phyloP scores from a whole-genome alignment of 2,888 invertebrate species.

The Drosophila acutilabella region DNA sequence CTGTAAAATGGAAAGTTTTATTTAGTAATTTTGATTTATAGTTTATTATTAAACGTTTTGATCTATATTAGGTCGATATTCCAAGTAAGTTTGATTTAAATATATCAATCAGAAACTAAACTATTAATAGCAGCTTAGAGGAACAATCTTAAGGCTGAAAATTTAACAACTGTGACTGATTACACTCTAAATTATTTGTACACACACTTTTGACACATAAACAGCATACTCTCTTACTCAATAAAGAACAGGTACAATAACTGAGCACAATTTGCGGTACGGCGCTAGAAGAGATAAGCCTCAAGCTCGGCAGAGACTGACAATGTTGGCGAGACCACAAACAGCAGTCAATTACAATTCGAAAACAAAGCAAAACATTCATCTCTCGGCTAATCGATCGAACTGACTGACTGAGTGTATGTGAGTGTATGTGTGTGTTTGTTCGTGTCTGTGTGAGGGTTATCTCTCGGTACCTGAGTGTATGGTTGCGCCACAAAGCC shows the following conservation, averaged over 20 bases:
- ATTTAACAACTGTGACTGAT: no score
- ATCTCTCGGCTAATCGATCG: slow-evolving; percentile 26
- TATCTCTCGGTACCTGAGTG: slow-evolving; percentile 41
- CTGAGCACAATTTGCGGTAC: slow-evolving; percentile 34
- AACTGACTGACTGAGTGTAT: slow-evolving; percentile 21
- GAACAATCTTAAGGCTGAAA: no score
- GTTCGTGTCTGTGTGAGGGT: slow-evolving; percentile 30
- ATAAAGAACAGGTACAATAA: neutral
- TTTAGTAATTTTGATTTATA: no score
- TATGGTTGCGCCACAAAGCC: slow-evolving; percentile 2
- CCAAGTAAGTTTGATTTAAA: no score
- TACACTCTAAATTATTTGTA: no score
- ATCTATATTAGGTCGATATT: no score
- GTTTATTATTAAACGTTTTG: no score
- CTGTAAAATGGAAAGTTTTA: no score
- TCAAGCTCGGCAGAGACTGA: slow-evolving; percentile 15
- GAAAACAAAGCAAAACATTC: slow-evolving; percentile 26
- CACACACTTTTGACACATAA: no score
- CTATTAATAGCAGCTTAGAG: no score
- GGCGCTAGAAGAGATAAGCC: slow-evolving; percentile 41
- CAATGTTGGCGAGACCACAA: slow-evolving; percentile 31
- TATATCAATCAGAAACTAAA: no score
- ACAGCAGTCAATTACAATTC: slow-evolving; percentile 33
- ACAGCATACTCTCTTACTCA: no score
- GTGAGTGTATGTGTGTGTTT: slow-evolving; percentile 3